Evolutionary conservation across 1,140 invertebrate species (phyloP), one percentile per base, ranked within the genome.

Genomic region (Drosophila bipectinata): DNA sequence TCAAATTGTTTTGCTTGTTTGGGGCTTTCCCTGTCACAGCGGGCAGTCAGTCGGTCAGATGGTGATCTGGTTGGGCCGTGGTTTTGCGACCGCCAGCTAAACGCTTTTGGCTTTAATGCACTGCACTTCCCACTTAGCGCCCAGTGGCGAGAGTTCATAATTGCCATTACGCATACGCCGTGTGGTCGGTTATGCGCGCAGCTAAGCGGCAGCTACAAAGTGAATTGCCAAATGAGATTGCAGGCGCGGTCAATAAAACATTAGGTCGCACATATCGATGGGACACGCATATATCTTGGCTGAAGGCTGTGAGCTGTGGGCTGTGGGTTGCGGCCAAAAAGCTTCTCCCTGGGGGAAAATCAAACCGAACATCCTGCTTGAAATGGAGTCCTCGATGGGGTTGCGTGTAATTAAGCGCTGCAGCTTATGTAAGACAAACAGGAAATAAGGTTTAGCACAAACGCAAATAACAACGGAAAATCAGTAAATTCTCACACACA

Each of bases 1-100:
- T 88, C 83, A 88, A 87, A 87, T 83, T 87, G 83, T 88, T 75
- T 84, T 87, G 83, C 83, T 82, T 88, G 75, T 85, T 87, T 76
- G 61, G 80, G 82, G 83, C 83, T 82, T 78, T 85, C 45, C 63
- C 77, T 67, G 64, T 87, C 83, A 88, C 82, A 85, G 82, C 75
- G 74, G 82, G 82, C 63, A 71, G 69, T 28, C 26, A 28, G 26
- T 85, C 18, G 44, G 44, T 47, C 18, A 24, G 44, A 4, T 10
- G 44, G 79, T 63, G 82, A 85, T 71, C 74, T 62, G 78, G 82
- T 85, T 55, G 72, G 64, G 54, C 66, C 73, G 68, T 60, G 80
- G 80, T 61, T 83, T 72, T 52, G 41, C 44, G 54, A 67, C 72
- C 64, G 56, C 61, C 74, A 63, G 55, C 82, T 87, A 85, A 85